Evolutionary conservation across 2,888 invertebrate genomes (phyloP).

Genomic region (Pantelozetes paolii): DNA sequence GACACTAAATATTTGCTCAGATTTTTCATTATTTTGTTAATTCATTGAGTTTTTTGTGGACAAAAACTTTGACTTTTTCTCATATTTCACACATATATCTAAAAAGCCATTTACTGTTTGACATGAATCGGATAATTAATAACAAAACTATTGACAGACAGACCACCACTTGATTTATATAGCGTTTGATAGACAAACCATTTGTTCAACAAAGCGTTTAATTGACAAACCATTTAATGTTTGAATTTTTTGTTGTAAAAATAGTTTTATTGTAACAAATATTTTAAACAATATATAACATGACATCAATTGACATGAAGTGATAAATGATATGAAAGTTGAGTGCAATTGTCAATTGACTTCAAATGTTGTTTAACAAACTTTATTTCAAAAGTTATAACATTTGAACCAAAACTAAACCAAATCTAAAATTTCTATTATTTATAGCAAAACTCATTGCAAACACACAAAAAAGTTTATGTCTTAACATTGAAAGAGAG

Average conservation of each 20-base stretch:
- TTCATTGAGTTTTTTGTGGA: background rate
- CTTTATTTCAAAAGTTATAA: background rate
- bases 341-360: background rate
- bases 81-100: background rate
- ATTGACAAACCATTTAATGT: background rate
- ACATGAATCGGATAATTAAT: conserved; percentile 1
- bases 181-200: background rate
- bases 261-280: background rate
- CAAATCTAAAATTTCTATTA: background rate
- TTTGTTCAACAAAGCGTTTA: conserved; percentile 1
- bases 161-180: background rate
- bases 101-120: background rate
- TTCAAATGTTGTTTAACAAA: background rate
- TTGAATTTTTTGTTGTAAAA: background rate
- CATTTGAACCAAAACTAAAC: too few relatives aligned
- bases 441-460: background rate
- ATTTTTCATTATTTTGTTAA: background rate
- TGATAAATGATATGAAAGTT: background rate
- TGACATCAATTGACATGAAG: background rate
- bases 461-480: background rate
- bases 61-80: background rate
- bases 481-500: too few relatives aligned
- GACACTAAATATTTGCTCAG: background rate
- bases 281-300: background rate
- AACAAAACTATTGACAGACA: background rate